Conservation (phyloP, 2,113 vertebrate species). For the Dipodomys stephensi region DNA sequence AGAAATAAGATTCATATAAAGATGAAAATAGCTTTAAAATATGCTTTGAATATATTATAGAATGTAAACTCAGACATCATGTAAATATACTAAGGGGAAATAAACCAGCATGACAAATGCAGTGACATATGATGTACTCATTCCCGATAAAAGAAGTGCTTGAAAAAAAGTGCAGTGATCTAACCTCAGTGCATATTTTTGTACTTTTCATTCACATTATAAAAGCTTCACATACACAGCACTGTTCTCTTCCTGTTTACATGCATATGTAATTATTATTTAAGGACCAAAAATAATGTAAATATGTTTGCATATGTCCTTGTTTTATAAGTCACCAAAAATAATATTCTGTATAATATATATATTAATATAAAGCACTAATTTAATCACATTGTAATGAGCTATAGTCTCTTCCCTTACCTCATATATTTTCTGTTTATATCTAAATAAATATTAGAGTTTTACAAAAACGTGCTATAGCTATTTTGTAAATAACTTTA, state of each 20-base stretch:
- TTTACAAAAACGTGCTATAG: background rate
- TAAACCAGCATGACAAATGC: background rate
- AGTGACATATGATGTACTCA: background rate
- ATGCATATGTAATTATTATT: slow-evolving; percentile 76
- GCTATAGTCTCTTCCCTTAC: slow-evolving; percentile 54
- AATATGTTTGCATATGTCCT: too few species aligned
- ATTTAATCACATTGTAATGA: slow-evolving; percentile 56
- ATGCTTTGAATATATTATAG: background rate
- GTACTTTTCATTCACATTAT: slow-evolving; percentile 67
- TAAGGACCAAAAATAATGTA: slow-evolving; percentile 40
- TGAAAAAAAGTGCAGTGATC: slow-evolving; percentile 57
- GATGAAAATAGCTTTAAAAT: slow-evolving; percentile 16
- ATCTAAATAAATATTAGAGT: background rate
- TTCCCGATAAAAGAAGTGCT: background rate
- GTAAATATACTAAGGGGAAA: background rate
- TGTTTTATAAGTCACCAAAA: slow-evolving; percentile 19
- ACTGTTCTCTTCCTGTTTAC: slow-evolving; percentile 71
- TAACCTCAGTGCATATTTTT: slow-evolving; percentile 58
- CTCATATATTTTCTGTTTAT: background rate
- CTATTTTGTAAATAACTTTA: slow-evolving; percentile 30
- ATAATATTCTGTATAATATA: slow-evolving; percentile 44
- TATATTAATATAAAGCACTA: slow-evolving; percentile 17
- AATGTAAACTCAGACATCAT: slow-evolving; percentile 22
- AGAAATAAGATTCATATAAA: slow-evolving; percentile 18
- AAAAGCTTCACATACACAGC: slow-evolving; percentile 70